Evolutionary conservation across 2,113 vertebrate genomes (phyloP).

Genomic region (Syngnathus floridae): DNA sequence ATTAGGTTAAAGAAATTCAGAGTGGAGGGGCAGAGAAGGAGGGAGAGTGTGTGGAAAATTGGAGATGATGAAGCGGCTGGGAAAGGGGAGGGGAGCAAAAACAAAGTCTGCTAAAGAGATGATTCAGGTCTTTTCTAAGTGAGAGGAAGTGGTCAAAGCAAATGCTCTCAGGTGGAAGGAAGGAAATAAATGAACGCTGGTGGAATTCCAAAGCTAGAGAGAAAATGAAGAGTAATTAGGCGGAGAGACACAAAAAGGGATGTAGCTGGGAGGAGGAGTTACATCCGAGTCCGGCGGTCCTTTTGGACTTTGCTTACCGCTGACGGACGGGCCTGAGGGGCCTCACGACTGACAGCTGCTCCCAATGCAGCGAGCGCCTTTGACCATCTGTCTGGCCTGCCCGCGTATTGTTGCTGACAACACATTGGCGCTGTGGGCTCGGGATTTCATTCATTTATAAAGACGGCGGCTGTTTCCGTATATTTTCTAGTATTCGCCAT

Average conservation of each 20-base stretch:
- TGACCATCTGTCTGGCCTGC: constrained; percentile 44
- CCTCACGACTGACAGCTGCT: constrained; percentile 45
- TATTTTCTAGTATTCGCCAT: neutral
- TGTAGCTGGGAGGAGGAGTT: constrained; percentile 23
- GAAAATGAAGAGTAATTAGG: constrained; percentile 53
- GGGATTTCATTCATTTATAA: constrained; percentile 1
- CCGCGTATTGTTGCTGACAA: constrained; percentile 32
- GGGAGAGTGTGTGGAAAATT: constrained; percentile 3
- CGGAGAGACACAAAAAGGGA: constrained; percentile 36
- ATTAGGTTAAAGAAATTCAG: constrained; percentile 49
- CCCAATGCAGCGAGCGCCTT: constrained; percentile 40
- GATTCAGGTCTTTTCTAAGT: constrained; percentile 24
- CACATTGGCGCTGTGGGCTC: constrained; percentile 9
- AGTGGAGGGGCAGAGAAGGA: constrained; percentile 10
- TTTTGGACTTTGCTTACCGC: constrained; percentile 15
- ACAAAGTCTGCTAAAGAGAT: constrained; percentile 12
- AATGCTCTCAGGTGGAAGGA: constrained; percentile 10
- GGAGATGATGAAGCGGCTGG: neutral
- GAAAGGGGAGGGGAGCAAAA: neutral
- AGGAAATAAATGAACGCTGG: constrained; percentile 34
- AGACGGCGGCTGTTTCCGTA: neutral
- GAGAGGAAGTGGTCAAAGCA: constrained; percentile 11
- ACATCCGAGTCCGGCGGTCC: constrained; percentile 7
- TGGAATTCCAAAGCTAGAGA: constrained; percentile 32
- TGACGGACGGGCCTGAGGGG: constrained; percentile 19